These are phyloP conservation scores for Galemys pyrenaicus DNA, from an alignment of 2,113 vertebrate genomes.

Conservation along the genomic window DNA sequence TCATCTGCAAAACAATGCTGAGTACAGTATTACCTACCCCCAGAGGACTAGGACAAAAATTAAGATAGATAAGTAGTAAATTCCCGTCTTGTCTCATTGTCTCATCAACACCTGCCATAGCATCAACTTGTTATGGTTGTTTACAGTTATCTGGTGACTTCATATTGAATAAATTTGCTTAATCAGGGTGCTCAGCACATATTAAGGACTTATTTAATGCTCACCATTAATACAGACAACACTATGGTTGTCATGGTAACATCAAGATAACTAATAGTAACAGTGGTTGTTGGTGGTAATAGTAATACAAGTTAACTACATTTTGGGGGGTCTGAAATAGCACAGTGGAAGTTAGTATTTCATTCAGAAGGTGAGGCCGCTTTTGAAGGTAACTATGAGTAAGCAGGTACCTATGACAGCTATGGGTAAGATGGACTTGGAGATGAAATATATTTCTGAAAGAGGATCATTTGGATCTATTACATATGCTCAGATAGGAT, in stretches of 20 bases:
- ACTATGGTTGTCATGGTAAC: neutral
- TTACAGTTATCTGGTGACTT: neutral
- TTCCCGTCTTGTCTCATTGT: neutral
- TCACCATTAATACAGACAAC: neutral
- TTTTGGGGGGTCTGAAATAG: neutral
- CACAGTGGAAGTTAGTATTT: neutral
- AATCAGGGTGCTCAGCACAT: neutral
- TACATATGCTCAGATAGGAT: neutral
- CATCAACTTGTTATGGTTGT: neutral
- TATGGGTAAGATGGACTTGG: neutral
- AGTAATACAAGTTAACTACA: neutral
- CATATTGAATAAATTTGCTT: neutral
- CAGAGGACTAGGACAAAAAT: neutral
- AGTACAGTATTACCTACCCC: neutral
- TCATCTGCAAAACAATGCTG: neutral
- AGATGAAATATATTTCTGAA: neutral
- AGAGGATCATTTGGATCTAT: neutral
- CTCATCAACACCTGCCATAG: neutral
- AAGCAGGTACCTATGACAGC: neutral
- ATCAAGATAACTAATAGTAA: neutral
- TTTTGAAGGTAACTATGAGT: neutral
- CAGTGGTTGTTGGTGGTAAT: neutral
- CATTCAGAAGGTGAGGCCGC: neutral
- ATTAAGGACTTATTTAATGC: neutral
- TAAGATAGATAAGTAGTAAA: neutral